Conservation (phyloP, 1,140 invertebrate species). For the Leucophenga varia region DNA sequence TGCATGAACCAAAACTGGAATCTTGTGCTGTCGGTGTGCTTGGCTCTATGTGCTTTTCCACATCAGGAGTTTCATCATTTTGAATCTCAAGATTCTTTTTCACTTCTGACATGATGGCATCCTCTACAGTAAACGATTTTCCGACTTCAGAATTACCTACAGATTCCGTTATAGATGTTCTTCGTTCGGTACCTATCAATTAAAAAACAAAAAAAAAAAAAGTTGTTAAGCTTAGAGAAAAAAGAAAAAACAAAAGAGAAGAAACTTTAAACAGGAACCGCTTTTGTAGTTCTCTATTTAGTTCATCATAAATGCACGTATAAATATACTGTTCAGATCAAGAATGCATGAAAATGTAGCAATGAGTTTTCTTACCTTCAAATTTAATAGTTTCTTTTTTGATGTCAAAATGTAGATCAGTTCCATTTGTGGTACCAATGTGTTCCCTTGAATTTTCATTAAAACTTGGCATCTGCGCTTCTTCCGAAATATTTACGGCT, state of each 20-base stretch:
- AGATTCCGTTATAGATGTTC: slow-evolving; percentile 22
- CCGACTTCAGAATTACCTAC: slow-evolving; percentile 7
- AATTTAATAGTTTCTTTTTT: slow-evolving; percentile 55
- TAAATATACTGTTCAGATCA: too few species aligned
- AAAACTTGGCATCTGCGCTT: slow-evolving; percentile 53
- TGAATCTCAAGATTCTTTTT: slow-evolving; percentile 32
- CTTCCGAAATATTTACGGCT: slow-evolving; percentile 45
- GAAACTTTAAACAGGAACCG: too few species aligned
- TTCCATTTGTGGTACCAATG: slow-evolving; percentile 6
- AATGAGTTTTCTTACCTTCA: slow-evolving; percentile 31
- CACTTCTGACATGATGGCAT: slow-evolving; percentile 38
- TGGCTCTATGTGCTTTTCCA: too few species aligned
- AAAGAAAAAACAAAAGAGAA: too few species aligned
- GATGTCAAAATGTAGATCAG: slow-evolving; percentile 49
- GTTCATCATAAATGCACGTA: too few species aligned
- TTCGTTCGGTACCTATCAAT: slow-evolving; percentile 44
- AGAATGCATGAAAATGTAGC: too few species aligned
- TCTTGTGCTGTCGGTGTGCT: slow-evolving; percentile 3
- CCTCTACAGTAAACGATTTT: slow-evolving; percentile 31
- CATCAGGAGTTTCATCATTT: too few species aligned
- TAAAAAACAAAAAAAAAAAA: background rate
- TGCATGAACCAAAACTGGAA: slow-evolving; percentile 1
- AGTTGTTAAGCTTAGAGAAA: background rate
- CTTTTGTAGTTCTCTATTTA: too few species aligned
- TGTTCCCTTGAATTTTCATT: slow-evolving; percentile 44